Evolutionary conservation across 1,140 invertebrate species (phyloP).

Genomic region (Anoplolepis gracilipes): DNA sequence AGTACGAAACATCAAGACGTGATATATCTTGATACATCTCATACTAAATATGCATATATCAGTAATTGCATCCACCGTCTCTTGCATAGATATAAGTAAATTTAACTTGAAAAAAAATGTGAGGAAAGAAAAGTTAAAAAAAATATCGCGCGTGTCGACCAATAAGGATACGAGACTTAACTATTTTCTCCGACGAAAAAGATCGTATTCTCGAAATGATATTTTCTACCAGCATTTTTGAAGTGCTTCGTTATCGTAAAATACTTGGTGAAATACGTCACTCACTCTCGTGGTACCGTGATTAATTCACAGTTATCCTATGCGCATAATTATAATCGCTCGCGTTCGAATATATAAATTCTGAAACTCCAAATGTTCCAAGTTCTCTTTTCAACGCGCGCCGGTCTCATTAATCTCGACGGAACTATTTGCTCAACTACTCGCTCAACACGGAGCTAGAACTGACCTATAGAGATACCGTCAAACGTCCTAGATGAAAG

Average conservation of each 20-base stretch:
- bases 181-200: neutral
- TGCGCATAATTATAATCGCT: conserved; percentile 7
- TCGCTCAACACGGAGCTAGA: neutral
- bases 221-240: neutral
- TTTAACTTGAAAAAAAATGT: neutral
- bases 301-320: conserved; percentile 40
- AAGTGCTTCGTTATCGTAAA: conserved; percentile 10
- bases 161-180: neutral
- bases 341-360: conserved; percentile 46
- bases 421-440: conserved; percentile 24
- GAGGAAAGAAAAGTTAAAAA: neutral
- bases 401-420: conserved; percentile 48
- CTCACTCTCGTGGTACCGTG: conserved; percentile 4
- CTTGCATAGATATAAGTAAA: neutral
- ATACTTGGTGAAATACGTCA: conserved; percentile 7
- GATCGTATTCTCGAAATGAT: neutral
- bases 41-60: neutral
- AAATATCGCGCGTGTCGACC: no score
- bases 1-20: conserved; percentile 7
- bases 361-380: conserved; percentile 24
- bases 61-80: neutral
- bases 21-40: neutral
- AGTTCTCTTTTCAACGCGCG: conserved; percentile 31
- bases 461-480: neutral
- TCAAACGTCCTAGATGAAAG: conserved; percentile 15